Percentiles rank a stretch among this genome's conserved stretches.
These are phyloP conservation scores for Zaprionus nigranus DNA, from an alignment of 1,140 invertebrate species.

Conservation along the genomic window DNA sequence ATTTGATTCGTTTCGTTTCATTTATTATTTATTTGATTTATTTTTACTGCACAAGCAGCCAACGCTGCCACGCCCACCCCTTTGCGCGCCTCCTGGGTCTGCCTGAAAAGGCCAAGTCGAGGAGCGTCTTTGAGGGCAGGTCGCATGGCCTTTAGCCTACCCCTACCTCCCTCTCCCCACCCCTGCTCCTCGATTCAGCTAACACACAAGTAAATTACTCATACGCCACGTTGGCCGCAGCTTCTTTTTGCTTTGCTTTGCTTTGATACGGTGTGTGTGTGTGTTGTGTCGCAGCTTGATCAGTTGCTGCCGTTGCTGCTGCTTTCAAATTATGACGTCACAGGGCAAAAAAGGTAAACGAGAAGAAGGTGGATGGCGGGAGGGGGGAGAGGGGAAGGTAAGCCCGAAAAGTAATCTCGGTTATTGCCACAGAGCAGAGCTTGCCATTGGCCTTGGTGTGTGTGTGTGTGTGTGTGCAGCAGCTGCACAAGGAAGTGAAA, in stretches of 20 bases:
- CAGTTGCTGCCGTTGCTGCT: background rate
- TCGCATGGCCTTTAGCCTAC: slow-evolving; percentile 27
- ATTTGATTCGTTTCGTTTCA: slow-evolving; percentile 81
- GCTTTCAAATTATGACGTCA: background rate
- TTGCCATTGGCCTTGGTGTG: slow-evolving; percentile 41
- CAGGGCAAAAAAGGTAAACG: background rate
- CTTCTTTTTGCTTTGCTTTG: background rate
- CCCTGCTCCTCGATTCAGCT: no score
- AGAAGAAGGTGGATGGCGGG: no score
- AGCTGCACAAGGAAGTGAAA: slow-evolving; percentile 65
- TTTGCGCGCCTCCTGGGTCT: background rate
- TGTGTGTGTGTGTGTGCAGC: slow-evolving; percentile 1
- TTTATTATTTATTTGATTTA: slow-evolving; percentile 82
- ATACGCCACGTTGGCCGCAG: slow-evolving; percentile 56
- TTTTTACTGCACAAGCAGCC: slow-evolving; percentile 59
- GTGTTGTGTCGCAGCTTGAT: background rate
- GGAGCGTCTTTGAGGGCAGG: no score
- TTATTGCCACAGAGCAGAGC: slow-evolving; percentile 24
- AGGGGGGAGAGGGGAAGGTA: background rate
- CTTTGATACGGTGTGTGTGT: slow-evolving; percentile 16
- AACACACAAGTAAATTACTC: slow-evolving; percentile 61
- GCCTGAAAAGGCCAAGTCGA: no score
- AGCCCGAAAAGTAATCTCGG: slow-evolving; percentile 48
- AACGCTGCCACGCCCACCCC: background rate
- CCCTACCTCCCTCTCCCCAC: background rate